Percentiles rank a stretch among this genome's conserved stretches.
phyloP scores from a whole-genome alignment of 2,797 vertebrate genomes.

The Kryptolebias ocellatus region DNA sequence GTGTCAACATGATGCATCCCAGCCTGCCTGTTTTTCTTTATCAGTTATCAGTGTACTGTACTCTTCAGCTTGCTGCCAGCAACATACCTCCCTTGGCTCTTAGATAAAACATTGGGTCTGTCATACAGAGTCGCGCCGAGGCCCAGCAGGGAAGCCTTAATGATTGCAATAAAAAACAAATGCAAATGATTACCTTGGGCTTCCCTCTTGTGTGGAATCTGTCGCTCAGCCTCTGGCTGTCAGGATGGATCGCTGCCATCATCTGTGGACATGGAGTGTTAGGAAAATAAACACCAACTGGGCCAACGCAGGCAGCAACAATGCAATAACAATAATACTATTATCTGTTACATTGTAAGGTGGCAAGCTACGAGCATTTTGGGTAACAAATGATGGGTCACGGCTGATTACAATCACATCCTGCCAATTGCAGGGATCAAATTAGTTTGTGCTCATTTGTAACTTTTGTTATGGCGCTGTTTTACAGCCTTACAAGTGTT shows the following conservation, averaged over 20 bases:
- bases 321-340: constrained; percentile 74
- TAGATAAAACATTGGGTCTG: constrained; percentile 80
- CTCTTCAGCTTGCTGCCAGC: constrained; percentile 66
- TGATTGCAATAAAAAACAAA: constrained; percentile 83
- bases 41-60: constrained; percentile 65
- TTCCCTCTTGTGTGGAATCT: constrained; percentile 76
- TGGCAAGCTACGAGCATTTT: constrained; percentile 45
- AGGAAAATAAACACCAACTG: constrained; percentile 74
- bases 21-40: constrained; percentile 62
- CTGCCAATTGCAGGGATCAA: constrained; percentile 25
- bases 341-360: constrained; percentile 60
- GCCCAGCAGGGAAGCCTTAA: constrained; percentile 75
- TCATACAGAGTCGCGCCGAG: constrained; percentile 70
- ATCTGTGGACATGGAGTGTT: constrained; percentile 70
- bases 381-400: constrained; percentile 51
- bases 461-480: constrained; percentile 24
- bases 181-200: constrained; percentile 83
- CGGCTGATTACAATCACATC: constrained; percentile 21
- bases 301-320: constrained; percentile 66
- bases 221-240: constrained; percentile 77
- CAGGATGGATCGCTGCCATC: constrained; percentile 78
- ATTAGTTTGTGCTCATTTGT: constrained; percentile 30
- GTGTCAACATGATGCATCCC: constrained; percentile 59
- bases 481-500: constrained; percentile 19
- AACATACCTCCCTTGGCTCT: constrained; percentile 73